phyloP scores from a whole-genome alignment of 2,888 invertebrate species.

The Drosophila maculinotata region DNA sequence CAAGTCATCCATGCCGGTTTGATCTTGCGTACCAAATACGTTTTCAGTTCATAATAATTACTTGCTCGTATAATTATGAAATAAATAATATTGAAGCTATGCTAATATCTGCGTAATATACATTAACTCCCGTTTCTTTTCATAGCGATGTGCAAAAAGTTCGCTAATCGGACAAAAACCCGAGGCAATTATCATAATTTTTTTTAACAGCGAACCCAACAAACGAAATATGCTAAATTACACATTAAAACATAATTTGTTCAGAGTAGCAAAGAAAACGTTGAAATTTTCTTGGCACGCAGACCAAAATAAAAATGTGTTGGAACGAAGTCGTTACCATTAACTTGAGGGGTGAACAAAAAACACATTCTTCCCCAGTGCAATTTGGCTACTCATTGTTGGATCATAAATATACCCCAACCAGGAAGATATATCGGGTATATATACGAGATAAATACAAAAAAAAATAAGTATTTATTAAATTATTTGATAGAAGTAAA shows the following conservation, averaged over 20 bases:
- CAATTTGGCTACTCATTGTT: slow-evolving; percentile 63
- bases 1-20: too few relatives aligned
- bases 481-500: too few relatives aligned
- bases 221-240: slow-evolving; percentile 59
- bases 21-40: too few relatives aligned
- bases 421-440: background rate
- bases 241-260: slow-evolving; percentile 60
- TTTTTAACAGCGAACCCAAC: slow-evolving; percentile 29
- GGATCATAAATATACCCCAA: slow-evolving; percentile 41
- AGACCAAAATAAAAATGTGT: slow-evolving; percentile 18
- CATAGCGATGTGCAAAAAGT: background rate
- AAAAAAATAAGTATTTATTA: too few relatives aligned
- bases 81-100: too few relatives aligned
- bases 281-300: slow-evolving; percentile 63
- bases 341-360: slow-evolving; percentile 6
- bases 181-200: slow-evolving; percentile 57
- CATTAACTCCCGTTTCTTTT: too few relatives aligned
- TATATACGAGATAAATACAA: background rate
- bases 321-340: slow-evolving; percentile 13
- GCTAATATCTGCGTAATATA: too few relatives aligned
- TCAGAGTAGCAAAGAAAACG: slow-evolving; percentile 18
- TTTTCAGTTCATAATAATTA: too few relatives aligned
- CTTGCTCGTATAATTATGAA: too few relatives aligned
- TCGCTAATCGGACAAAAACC: slow-evolving; percentile 38
- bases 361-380: slow-evolving; percentile 6